phyloP scores from a whole-genome alignment of 2,113 vertebrate genomes.

The Clarias batrachus region DNA sequence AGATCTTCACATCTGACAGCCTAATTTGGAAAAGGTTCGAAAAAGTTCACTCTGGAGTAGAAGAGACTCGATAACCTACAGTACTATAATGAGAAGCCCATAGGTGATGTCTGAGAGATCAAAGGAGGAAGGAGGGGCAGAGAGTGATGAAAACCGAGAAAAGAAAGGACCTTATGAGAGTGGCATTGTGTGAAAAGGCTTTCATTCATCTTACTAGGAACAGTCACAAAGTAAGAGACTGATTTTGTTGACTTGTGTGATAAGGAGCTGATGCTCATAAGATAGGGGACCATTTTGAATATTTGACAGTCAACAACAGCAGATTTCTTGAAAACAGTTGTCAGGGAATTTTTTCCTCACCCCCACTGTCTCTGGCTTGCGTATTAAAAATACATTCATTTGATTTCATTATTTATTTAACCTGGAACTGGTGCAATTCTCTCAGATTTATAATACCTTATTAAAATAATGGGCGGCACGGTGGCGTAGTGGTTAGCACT shows the following conservation, averaged over 20 bases:
- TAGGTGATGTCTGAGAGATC: conserved; percentile 12
- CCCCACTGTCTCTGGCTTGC: not conserved
- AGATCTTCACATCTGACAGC: not conserved
- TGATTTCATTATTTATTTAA: not conserved
- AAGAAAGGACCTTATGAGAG: conserved; percentile 1
- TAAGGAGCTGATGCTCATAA: not conserved
- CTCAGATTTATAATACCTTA: no score
- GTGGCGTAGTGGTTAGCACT: no score
- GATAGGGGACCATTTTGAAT: not conserved
- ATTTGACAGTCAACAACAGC: not conserved
- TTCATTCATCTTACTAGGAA: conserved; percentile 1
- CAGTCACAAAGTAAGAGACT: not conserved
- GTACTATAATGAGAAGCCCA: conserved; percentile 18
- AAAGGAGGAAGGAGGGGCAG: not conserved
- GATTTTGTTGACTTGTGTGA: not conserved
- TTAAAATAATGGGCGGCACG: no score
- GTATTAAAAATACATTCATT: not conserved
- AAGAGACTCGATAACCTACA: not conserved
- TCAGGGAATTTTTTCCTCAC: not conserved
- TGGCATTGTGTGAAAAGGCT: not conserved
- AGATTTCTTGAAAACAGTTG: not conserved
- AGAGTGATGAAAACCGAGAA: not conserved
- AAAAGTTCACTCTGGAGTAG: not conserved
- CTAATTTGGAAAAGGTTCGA: not conserved
- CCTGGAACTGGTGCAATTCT: no score